A percentile compares a stretch with the other conserved stretches of the same genome.
Evolutionary conservation across 2,888 invertebrate genomes (phyloP).

Genomic region (Aphrophora alni): DNA sequence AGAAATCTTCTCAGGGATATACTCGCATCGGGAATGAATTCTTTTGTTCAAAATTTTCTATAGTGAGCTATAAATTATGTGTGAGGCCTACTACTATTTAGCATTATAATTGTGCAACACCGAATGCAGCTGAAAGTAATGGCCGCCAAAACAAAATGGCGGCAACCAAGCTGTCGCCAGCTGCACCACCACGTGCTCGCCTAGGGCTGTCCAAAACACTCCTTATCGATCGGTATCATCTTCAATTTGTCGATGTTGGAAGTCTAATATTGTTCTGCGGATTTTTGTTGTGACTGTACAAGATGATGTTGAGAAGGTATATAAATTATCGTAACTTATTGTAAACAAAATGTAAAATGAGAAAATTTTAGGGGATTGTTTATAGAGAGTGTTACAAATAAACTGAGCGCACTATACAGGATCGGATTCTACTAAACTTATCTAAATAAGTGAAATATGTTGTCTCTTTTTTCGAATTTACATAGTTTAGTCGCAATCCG

Average conservation of each 20-base stretch:
- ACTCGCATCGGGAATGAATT: neutral
- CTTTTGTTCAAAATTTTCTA: constrained; percentile 36
- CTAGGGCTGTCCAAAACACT: constrained; percentile 31
- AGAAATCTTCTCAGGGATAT: neutral
- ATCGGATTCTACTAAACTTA: too few relatives aligned
- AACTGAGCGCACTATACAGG: too few relatives aligned
- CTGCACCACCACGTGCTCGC: constrained; percentile 30
- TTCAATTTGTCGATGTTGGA: neutral
- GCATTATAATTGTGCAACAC: constrained; percentile 38
- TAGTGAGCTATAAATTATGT: constrained; percentile 35
- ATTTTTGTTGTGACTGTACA: too few relatives aligned
- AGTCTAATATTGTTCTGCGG: too few relatives aligned
- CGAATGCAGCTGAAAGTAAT: constrained; percentile 17
- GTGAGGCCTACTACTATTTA: constrained; percentile 35
- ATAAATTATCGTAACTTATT: too few relatives aligned
- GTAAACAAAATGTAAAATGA: too few relatives aligned
- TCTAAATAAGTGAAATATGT: too few relatives aligned
- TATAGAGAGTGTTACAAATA: too few relatives aligned
- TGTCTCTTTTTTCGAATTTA: too few relatives aligned
- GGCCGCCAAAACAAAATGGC: constrained; percentile 20
- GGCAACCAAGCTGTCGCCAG: constrained; percentile 25
- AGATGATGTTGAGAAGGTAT: too few relatives aligned
- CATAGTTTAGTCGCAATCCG: too few relatives aligned
- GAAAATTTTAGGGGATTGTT: too few relatives aligned
- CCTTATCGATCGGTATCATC: constrained; percentile 23